A percentile compares a stretch with the other conserved stretches of the same genome.
Evolutionary conservation across 2,888 invertebrate species (phyloP).

Genomic region (Mesochorus sp.): DNA sequence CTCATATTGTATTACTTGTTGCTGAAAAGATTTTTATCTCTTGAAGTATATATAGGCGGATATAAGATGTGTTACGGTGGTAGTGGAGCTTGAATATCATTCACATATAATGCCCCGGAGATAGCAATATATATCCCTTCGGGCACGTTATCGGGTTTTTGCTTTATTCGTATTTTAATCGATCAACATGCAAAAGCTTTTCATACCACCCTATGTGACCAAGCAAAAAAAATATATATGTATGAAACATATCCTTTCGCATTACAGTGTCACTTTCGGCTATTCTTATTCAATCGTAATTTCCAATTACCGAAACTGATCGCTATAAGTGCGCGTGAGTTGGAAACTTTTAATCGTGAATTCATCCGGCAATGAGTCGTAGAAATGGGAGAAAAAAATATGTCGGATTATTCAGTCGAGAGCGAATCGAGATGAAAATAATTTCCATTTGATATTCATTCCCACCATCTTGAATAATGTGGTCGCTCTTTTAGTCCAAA

Average conservation of each 20-base stretch:
- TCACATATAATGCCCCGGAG: conserved; percentile 5
- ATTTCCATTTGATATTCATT: no score
- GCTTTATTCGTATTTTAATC: conserved; percentile 37
- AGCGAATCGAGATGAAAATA: no score
- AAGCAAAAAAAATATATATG: not conserved
- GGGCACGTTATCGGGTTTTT: conserved; percentile 24
- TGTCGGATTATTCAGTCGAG: no score
- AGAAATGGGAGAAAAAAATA: not conserved
- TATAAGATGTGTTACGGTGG: conserved; percentile 2
- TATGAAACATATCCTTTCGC: not conserved
- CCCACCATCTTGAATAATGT: no score
- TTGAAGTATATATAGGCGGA: not conserved
- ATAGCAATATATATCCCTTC: conserved; percentile 27
- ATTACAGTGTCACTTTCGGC: not conserved
- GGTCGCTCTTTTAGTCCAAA: no score
- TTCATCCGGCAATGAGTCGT: not conserved
- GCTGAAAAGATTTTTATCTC: conserved; percentile 39
- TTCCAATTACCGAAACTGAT: not conserved
- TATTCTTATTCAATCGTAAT: not conserved
- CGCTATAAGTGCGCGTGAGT: not conserved
- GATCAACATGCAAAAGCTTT: conserved; percentile 1
- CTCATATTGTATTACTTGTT: conserved; percentile 32
- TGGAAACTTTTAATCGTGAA: conserved; percentile 20
- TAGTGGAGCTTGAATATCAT: conserved; percentile 27
- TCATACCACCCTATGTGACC: not conserved